Conservation (phyloP, 2,888 invertebrate species). For the Drosophila monieri region DNA sequence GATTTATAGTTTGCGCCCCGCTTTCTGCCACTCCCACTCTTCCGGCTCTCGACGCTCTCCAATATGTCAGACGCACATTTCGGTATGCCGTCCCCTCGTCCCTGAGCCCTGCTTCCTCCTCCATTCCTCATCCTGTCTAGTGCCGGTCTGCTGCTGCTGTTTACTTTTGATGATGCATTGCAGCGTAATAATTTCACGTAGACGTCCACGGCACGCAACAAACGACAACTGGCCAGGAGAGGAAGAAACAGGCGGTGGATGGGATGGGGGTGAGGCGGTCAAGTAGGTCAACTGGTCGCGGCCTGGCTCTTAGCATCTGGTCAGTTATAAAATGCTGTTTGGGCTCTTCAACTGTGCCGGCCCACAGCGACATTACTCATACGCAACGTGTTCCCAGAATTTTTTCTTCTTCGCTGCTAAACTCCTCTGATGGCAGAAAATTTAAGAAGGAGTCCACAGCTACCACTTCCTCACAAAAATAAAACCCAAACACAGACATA, state of each 20-base stretch:
- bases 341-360: slow-evolving; percentile 19
- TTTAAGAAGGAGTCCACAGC: slow-evolving; percentile 51
- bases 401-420: slow-evolving; percentile 18
- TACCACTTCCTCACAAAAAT: not conserved
- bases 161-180: slow-evolving; percentile 74
- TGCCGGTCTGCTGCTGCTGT: slow-evolving; percentile 27
- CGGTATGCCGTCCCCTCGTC: slow-evolving; percentile 15
- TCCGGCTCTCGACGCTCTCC: slow-evolving; percentile 35
- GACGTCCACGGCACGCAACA: slow-evolving; percentile 66
- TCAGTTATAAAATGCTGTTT: slow-evolving; percentile 48
- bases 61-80: slow-evolving; percentile 62
- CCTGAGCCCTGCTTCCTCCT: not conserved
- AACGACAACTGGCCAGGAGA: slow-evolving; percentile 44
- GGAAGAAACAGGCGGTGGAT: slow-evolving; percentile 3
- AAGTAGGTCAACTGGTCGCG: slow-evolving; percentile 32
- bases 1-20: slow-evolving; percentile 36
- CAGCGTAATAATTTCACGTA: slow-evolving; percentile 74
- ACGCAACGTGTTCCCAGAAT: slow-evolving; percentile 36
- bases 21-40: slow-evolving; percentile 7
- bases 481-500: not conserved
- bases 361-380: slow-evolving; percentile 56
- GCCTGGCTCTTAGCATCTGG: slow-evolving; percentile 30
- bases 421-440: slow-evolving; percentile 27
- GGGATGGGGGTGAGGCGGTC: not conserved
- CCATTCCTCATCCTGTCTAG: slow-evolving; percentile 34